A percentile compares a stretch with the other conserved stretches of the same genome.
Evolutionary conservation across 2,888 invertebrate genomes (phyloP).

Genomic region (Oegoconia quadripuncta): DNA sequence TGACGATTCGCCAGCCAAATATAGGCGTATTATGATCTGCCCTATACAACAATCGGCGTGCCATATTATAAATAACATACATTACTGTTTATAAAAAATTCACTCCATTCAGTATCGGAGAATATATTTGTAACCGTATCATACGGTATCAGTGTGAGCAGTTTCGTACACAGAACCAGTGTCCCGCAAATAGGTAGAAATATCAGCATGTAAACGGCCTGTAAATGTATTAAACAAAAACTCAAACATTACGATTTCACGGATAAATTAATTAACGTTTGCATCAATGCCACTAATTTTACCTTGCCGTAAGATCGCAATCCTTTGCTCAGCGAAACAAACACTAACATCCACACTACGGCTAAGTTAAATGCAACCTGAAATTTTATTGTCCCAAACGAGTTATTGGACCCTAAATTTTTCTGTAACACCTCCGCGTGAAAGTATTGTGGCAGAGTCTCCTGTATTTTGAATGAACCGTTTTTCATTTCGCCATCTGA

Average conservation of each 20-base stretch:
- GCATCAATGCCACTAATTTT: slow-evolving; percentile 12
- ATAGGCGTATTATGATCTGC: no score
- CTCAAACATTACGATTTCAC: neutral
- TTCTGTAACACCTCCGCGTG: slow-evolving; percentile 89
- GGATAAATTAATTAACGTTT: neutral
- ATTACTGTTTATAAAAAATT: slow-evolving; percentile 90
- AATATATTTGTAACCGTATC: slow-evolving; percentile 84
- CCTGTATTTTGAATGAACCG: slow-evolving; percentile 70
- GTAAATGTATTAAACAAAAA: slow-evolving; percentile 29
- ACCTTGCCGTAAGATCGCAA: slow-evolving; percentile 91
- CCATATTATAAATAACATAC: no score
- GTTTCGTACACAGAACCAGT: slow-evolving; percentile 85
- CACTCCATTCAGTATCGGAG: slow-evolving; percentile 89
- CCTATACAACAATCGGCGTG: no score
- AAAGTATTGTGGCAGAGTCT: slow-evolving; percentile 91
- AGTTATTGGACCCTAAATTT: slow-evolving; percentile 50
- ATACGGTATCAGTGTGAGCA: slow-evolving; percentile 85
- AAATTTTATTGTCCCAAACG: slow-evolving; percentile 85
- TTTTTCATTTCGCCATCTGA: slow-evolving; percentile 32
- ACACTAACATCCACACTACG: slow-evolving; percentile 94
- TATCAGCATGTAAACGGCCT: slow-evolving; percentile 86
- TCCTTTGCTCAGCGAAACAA: slow-evolving; percentile 92
- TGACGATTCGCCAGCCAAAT: no score
- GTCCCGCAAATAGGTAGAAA: slow-evolving; percentile 88
- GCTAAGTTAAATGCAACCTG: slow-evolving; percentile 94